Base-by-base conservation (phyloP, 1,140 invertebrate genomes). In the Brachystomella parvula region DNA sequence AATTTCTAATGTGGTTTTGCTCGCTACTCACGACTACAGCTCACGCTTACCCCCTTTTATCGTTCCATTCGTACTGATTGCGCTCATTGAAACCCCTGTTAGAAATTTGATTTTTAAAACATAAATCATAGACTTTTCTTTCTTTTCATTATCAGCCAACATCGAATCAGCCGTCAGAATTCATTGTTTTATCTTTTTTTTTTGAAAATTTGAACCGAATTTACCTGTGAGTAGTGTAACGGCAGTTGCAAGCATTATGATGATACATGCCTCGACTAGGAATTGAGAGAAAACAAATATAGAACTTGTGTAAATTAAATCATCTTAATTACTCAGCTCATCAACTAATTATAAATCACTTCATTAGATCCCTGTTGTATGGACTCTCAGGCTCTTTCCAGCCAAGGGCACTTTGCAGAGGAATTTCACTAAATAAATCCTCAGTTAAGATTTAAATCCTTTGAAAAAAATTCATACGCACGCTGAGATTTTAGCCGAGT, bases 141-240 rank as follows among this genome's bases (percentile, higher is more conserved):
- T n/a, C n/a, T n/a, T n/a, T n/a, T n/a, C n/a, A n/a, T n/a, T n/a
- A n/a, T n/a, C n/a, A n/a, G n/a, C n/a, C n/a, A n/a, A n/a, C n/a
- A n/a, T n/a, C n/a, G n/a, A n/a, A n/a, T n/a, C n/a, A n/a, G n/a
- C n/a, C n/a, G n/a, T n/a, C n/a, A n/a, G n/a, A n/a, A n/a, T n/a
- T n/a, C n/a, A n/a, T n/a, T n/a, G n/a, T n/a, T n/a, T n/a, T n/a
- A n/a, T n/a, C n/a, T n/a, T n/a, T n/a, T n/a, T n/a, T n/a, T n/a
- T n/a, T n/a, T n/a, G n/a, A n/a, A 3, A 49, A 63, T 49, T 49
- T 49, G 94, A 97, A 76, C 92, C 95, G 75, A 98, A 96, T 30
- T 97, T 79, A 1, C 93, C 85, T 1, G 94, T 98, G 62, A 97
- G 91, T 26, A 86, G 86, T 2, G 94, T 97, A 17, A 98, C 94